A percentile compares a stretch with the other conserved stretches of the same genome.
These are phyloP conservation scores for Abrostola tripartita DNA, from an alignment of 2,888 invertebrate genomes.

Conservation along the genomic window DNA sequence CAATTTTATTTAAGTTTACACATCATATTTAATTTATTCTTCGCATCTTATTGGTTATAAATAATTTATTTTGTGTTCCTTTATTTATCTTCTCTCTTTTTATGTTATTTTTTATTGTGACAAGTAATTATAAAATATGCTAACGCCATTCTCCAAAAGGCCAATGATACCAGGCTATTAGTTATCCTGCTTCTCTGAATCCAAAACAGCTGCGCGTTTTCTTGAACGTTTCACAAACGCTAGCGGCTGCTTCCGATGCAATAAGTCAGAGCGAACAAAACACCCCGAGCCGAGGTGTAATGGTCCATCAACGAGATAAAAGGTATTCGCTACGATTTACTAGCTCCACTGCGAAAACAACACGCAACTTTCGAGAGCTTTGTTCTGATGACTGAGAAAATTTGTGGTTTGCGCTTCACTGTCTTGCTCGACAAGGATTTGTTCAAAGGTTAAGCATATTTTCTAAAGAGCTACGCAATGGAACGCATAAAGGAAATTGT, in stretches of 20 bases:
- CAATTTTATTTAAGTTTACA: background rate
- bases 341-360: constrained; percentile 22
- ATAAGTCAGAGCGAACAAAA: constrained; percentile 52
- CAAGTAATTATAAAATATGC: no score
- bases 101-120: no score
- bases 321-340: constrained; percentile 33
- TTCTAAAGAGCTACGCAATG: constrained; percentile 8
- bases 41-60: no score
- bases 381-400: background rate
- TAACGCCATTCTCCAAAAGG: constrained; percentile 27
- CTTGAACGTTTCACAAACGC: constrained; percentile 5
- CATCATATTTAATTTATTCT: no score
- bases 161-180: constrained; percentile 16
- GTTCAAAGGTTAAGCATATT: background rate
- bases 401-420: background rate
- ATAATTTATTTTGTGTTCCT: no score
- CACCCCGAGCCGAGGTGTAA: constrained; percentile 34
- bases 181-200: constrained; percentile 24
- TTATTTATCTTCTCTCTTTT: no score
- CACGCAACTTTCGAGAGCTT: constrained; percentile 23
- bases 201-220: constrained; percentile 35
- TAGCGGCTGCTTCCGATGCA: constrained; percentile 19
- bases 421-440: background rate
- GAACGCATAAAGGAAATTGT: background rate
- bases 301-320: constrained; percentile 50